Percentiles rank a stretch among this genome's conserved stretches.
These are phyloP conservation scores for Dicrostonyx torquatus DNA, from an alignment of 2,797 vertebrate species.

Conservation along the genomic window DNA sequence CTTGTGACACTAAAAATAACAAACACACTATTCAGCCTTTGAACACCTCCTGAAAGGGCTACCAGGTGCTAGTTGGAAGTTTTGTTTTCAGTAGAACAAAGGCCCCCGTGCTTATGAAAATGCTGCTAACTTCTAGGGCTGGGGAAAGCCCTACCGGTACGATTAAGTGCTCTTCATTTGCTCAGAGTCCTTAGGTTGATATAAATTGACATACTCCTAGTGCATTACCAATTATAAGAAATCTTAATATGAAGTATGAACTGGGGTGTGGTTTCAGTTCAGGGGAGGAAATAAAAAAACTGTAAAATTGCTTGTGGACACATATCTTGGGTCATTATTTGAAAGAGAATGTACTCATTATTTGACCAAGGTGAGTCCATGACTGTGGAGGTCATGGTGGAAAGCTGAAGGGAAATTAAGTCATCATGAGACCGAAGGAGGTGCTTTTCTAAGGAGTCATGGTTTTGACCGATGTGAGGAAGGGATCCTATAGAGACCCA, in stretches of 20 bases:
- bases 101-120: neutral
- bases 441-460: neutral
- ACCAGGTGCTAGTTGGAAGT: neutral
- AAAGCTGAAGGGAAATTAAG: neutral
- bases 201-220: neutral
- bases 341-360: too few species aligned
- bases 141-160: neutral
- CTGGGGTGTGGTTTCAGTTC: neutral
- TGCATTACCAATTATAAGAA: neutral
- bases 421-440: neutral
- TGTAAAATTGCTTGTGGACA: neutral
- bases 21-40: neutral
- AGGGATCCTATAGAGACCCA: neutral
- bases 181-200: neutral
- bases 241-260: neutral
- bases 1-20: neutral
- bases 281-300: neutral
- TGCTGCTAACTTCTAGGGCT: neutral
- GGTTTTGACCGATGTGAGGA: neutral
- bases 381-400: neutral
- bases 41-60: neutral
- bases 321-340: neutral
- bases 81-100: neutral
- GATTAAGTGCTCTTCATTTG: neutral
- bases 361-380: neutral